A percentile compares a stretch with the other conserved stretches of the same genome.
phyloP scores from a whole-genome alignment of 1,140 invertebrate genomes.

The Oryzaephilus surinamensis region DNA sequence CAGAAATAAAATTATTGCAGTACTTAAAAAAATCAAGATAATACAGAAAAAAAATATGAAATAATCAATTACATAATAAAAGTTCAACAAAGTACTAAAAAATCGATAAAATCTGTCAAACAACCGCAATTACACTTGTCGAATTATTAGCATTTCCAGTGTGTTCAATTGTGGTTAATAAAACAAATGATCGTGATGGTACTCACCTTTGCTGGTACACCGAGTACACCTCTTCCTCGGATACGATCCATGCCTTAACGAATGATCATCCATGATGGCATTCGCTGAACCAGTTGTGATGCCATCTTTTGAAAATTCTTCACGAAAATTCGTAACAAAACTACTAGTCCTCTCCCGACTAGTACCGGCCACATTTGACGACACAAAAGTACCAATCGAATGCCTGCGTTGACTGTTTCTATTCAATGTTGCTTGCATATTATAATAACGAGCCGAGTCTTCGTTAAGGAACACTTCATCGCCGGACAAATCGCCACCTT shows the following conservation, averaged over 20 bases:
- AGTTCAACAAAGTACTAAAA: neutral
- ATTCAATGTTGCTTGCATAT: constrained; percentile 37
- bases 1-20: no score
- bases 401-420: constrained; percentile 37
- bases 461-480: constrained; percentile 37
- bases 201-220: constrained; percentile 34
- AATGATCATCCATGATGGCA: constrained; percentile 28
- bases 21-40: no score
- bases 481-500: constrained; percentile 16
- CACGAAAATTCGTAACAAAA: constrained; percentile 19
- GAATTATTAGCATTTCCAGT: neutral
- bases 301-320: constrained; percentile 27
- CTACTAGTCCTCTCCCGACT: constrained; percentile 23
- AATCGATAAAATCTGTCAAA: no score
- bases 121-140: neutral
- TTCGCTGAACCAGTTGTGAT: constrained; percentile 25
- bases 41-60: no score
- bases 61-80: no score
- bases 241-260: constrained; percentile 31
- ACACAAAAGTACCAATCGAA: constrained; percentile 43
- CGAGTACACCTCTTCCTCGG: constrained; percentile 34
- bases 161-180: neutral
- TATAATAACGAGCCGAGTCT: constrained; percentile 41
- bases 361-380: no score
- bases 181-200: no score